A percentile compares a stretch with the other conserved stretches of the same genome.
phyloP scores from a whole-genome alignment of 2,113 vertebrate species.

The Aphyosemion australe region DNA sequence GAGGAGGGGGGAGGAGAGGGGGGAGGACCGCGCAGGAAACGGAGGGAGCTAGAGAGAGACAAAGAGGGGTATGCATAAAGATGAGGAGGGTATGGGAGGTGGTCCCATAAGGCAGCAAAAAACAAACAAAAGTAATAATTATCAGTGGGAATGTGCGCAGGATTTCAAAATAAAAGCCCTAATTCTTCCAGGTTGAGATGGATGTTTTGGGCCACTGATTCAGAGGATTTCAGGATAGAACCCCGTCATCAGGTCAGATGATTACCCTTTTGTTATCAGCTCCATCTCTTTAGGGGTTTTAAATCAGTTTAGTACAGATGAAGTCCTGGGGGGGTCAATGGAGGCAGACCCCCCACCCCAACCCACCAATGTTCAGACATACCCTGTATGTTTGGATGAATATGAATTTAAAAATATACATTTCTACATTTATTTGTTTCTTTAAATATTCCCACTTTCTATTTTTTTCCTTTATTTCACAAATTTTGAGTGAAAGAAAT shows the following conservation, averaged over 20 bases:
- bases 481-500: too few species aligned
- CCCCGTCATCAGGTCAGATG: neutral
- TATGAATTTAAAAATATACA: too few species aligned
- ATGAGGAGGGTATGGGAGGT: conserved; percentile 16
- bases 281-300: neutral
- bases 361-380: too few species aligned
- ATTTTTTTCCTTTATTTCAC: too few species aligned
- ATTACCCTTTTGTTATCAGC: conserved; percentile 5
- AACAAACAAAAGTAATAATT: neutral
- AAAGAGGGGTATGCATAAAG: conserved; percentile 16
- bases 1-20: conserved; percentile 18
- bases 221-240: neutral
- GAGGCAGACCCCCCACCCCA: too few species aligned
- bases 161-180: neutral
- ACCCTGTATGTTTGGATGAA: too few species aligned
- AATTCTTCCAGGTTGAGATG: neutral
- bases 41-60: conserved; percentile 12
- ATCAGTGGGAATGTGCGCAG: neutral
- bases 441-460: too few species aligned
- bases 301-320: neutral
- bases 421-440: too few species aligned
- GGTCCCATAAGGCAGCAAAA: neutral
- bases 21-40: conserved; percentile 51
- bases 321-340: neutral
- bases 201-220: neutral